Percentiles rank a stretch among this genome's conserved stretches.
Evolutionary conservation across 2,113 vertebrate genomes (phyloP).

Genomic region (Xiphophorus maculatus): DNA sequence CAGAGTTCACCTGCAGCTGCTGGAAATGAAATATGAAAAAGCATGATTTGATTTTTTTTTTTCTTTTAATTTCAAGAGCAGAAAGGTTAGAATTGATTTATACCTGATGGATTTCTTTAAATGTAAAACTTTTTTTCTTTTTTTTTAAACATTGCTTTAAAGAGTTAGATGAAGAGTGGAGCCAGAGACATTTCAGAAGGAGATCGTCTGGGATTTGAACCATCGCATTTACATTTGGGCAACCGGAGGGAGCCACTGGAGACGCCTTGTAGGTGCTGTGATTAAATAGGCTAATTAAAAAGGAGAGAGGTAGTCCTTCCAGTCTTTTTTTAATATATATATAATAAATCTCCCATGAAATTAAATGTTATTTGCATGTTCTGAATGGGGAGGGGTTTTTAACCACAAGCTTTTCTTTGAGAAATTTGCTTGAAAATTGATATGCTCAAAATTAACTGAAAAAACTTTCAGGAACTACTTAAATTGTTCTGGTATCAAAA

Average conservation of each 20-base stretch:
- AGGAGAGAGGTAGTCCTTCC: slow-evolving; percentile 57
- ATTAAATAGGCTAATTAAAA: slow-evolving; percentile 75
- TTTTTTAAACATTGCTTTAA: not conserved
- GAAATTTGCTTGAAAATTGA: no score
- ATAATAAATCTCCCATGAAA: slow-evolving; percentile 72
- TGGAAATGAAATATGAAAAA: not conserved
- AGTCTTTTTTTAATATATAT: slow-evolving; percentile 17
- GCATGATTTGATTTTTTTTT: slow-evolving; percentile 21
- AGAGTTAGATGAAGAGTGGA: slow-evolving; percentile 24
- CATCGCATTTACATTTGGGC: slow-evolving; percentile 30
- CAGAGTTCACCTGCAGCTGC: not conserved
- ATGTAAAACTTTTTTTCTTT: not conserved
- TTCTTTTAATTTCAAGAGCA: slow-evolving; percentile 2
- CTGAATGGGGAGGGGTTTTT: slow-evolving; percentile 28
- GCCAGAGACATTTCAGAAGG: slow-evolving; percentile 55
- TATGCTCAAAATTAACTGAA: no score
- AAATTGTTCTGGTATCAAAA: no score
- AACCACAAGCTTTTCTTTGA: no score
- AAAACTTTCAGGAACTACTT: no score
- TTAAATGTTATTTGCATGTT: slow-evolving; percentile 65
- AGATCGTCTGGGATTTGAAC: slow-evolving; percentile 45
- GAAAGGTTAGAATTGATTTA: not conserved
- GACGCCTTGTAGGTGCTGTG: slow-evolving; percentile 37
- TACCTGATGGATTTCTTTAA: not conserved
- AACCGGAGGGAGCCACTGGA: slow-evolving; percentile 25